Conservation (phyloP, 2,113 vertebrate genomes). For the Etheostoma cragini region DNA sequence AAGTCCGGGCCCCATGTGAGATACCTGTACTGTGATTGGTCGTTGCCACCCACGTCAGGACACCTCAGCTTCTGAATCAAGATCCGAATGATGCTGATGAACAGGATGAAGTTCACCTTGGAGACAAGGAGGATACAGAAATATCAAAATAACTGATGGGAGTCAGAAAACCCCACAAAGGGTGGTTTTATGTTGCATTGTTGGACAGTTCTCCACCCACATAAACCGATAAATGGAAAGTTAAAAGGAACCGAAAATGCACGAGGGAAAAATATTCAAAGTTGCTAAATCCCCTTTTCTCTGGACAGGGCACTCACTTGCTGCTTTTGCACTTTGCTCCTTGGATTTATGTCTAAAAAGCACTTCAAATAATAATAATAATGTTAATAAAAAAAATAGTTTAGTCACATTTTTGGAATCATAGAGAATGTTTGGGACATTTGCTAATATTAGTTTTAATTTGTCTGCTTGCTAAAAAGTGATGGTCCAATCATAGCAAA, state of each 20-base stretch:
- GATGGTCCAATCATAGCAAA: neutral
- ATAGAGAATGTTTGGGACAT: neutral
- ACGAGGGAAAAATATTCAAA: neutral
- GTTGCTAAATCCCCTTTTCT: neutral
- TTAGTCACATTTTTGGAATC: neutral
- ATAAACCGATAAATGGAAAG: neutral
- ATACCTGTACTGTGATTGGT: slow-evolving; percentile 84
- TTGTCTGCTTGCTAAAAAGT: neutral
- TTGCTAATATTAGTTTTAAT: neutral
- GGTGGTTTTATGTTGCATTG: neutral
- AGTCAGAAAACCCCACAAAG: neutral
- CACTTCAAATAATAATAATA: no score
- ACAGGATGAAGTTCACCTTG: slow-evolving; percentile 94
- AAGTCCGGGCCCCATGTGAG: neutral
- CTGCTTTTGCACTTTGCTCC: no score
- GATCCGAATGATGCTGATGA: slow-evolving; percentile 94
- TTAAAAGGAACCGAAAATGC: neutral
- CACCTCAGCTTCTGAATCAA: slow-evolving; percentile 94
- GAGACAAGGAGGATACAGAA: slow-evolving; percentile 3
- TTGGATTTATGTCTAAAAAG: neutral
- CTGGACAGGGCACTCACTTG: neutral
- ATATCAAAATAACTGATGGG: neutral
- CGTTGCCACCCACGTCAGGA: slow-evolving; percentile 91
- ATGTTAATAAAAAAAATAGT: no score
- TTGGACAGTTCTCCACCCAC: slow-evolving; percentile 6